A percentile compares a stretch with the other conserved stretches of the same genome.
Conservation (phyloP, 2,797 vertebrate species). For the Scolopax bukidnonensis region DNA sequence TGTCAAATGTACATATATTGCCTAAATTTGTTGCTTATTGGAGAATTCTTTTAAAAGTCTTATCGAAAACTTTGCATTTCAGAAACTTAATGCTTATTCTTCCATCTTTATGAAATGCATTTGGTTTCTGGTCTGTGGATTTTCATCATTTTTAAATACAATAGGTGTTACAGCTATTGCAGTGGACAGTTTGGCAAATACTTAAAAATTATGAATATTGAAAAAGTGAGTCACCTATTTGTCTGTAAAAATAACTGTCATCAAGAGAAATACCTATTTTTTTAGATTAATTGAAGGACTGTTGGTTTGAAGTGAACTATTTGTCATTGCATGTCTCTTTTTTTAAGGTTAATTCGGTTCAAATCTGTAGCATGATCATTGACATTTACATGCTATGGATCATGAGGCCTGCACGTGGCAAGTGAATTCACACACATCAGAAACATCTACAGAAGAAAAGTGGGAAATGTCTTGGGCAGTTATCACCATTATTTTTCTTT, state of each 20-base stretch:
- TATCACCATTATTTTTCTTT: neutral
- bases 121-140: neutral
- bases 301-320: neutral
- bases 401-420: neutral
- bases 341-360: conserved; percentile 23
- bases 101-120: neutral
- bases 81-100: neutral
- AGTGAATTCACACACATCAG: neutral
- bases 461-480: neutral
- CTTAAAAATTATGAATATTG: neutral
- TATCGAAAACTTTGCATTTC: neutral
- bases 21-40: neutral
- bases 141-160: neutral
- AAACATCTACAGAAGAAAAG: neutral
- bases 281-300: neutral
- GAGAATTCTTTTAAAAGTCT: neutral
- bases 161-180: neutral
- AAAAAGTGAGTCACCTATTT: neutral
- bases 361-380: neutral
- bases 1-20: neutral
- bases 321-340: neutral
- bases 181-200: neutral
- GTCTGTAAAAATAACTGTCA: neutral
- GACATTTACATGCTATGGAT: conserved; percentile 27
- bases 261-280: neutral